phyloP scores from a whole-genome alignment of 2,113 vertebrate species.

The Oncorhynchus mykiss region DNA sequence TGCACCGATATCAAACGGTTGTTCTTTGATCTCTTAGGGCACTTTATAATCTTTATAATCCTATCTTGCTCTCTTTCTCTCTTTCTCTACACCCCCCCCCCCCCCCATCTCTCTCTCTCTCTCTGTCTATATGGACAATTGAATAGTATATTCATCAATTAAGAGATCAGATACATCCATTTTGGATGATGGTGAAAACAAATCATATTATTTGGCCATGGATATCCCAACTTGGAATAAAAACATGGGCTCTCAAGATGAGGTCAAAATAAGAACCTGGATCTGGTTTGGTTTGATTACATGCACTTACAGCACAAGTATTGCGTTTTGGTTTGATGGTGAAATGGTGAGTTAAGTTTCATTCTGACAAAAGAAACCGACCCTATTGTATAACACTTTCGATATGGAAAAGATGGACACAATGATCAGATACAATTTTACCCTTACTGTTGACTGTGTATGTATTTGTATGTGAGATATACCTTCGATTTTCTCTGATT shows the following conservation, averaged over 20 bases:
- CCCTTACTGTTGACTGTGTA: conserved; percentile 38
- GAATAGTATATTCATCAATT: conserved; percentile 20
- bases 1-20: conserved; percentile 17
- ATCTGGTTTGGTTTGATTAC: conserved; percentile 8
- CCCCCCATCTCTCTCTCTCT: conserved; percentile 7
- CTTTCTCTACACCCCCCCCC: background rate
- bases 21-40: conserved; percentile 38
- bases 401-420: conserved; percentile 16
- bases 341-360: background rate
- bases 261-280: conserved; percentile 9
- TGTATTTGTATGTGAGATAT: conserved; percentile 60
- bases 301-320: conserved; percentile 19
- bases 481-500: conserved; percentile 49
- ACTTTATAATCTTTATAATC: conserved; percentile 42
- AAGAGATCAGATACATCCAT: background rate
- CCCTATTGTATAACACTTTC: conserved; percentile 2
- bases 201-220: conserved; percentile 19
- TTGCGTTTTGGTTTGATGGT: background rate
- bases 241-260: conserved; percentile 17
- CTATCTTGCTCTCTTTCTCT: conserved; percentile 20
- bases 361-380: conserved; percentile 7
- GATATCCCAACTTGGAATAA: background rate
- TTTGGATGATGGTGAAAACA: background rate
- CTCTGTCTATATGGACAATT: conserved; percentile 22
- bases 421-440: background rate